Percentiles rank a stretch among this genome's conserved stretches.
Conservation (phyloP, 1,140 invertebrate species). For the Zaprionus vittiger region DNA sequence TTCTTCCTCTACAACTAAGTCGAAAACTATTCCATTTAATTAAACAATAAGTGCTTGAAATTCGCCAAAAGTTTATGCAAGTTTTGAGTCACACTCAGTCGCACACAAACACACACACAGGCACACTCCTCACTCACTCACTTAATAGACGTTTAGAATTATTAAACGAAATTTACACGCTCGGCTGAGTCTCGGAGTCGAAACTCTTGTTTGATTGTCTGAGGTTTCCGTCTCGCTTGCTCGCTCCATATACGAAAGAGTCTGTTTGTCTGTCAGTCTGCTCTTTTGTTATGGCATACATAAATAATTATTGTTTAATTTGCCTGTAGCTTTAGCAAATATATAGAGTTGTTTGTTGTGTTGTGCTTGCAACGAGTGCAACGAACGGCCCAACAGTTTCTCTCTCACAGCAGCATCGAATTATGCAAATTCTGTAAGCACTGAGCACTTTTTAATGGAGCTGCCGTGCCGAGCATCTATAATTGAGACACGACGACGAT, state of each 20-base stretch:
- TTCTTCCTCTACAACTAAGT: conserved; percentile 19
- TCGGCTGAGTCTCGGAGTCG: conserved; percentile 37
- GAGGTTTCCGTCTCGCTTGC: conserved; percentile 50
- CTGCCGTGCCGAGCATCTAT: conserved; percentile 46
- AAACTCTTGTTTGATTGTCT: conserved; percentile 24
- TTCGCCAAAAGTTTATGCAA: conserved; percentile 67
- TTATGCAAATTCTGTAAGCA: conserved; percentile 53
- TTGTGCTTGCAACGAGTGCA: conserved; percentile 54
- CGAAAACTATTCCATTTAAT: conserved; percentile 70
- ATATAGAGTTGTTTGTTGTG: conserved; percentile 51
- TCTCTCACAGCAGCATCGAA: conserved; percentile 9
- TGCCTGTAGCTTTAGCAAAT: conserved; percentile 56
- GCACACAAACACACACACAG: conserved; percentile 6
- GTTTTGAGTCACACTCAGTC: conserved; percentile 33
- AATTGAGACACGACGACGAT: conserved; percentile 37
- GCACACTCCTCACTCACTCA: conserved; percentile 11
- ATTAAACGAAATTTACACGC: conserved; percentile 69
- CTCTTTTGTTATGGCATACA: conserved; percentile 65
- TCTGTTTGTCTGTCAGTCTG: conserved; percentile 29
- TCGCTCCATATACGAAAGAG: conserved; percentile 41
- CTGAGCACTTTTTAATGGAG: conserved; percentile 64
- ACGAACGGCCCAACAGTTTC: conserved; percentile 8
- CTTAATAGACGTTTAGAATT: conserved; percentile 56
- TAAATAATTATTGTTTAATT: conserved; percentile 80
- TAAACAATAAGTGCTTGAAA: conserved; percentile 72